Percentiles rank a stretch among this genome's conserved stretches.
These are phyloP conservation scores for Aethes cnicana DNA, from an alignment of 2,888 invertebrate genomes.

Conservation along the genomic window DNA sequence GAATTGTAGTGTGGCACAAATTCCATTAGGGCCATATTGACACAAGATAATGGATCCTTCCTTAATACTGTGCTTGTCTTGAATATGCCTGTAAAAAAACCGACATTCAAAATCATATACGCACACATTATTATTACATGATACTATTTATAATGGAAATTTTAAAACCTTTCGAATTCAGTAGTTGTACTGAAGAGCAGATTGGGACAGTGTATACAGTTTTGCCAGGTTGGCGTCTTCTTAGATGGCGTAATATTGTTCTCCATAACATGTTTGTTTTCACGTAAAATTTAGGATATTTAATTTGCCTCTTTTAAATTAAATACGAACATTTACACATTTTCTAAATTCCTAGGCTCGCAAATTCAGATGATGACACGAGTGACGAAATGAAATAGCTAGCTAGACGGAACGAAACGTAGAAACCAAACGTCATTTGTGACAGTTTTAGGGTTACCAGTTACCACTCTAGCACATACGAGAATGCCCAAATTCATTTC, in stretches of 20 bases:
- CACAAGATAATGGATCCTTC: conserved; percentile 94
- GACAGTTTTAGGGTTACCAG: conserved; percentile 15
- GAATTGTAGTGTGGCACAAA: conserved; percentile 92
- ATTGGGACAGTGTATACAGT: conserved; percentile 84
- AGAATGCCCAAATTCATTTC: too few relatives aligned
- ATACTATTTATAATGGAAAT: conserved; percentile 25
- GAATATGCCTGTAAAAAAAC: conserved; percentile 87
- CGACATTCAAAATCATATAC: too few relatives aligned
- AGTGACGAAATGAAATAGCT: conserved; percentile 15
- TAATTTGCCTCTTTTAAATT: conserved; percentile 1
- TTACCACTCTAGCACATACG: too few relatives aligned
- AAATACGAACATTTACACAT: conserved; percentile 13
- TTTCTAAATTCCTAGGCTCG: conserved; percentile 14
- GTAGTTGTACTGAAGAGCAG: conserved; percentile 79
- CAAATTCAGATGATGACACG: conserved; percentile 17
- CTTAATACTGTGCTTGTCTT: conserved; percentile 89
- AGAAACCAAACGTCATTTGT: conserved; percentile 22
- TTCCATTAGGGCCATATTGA: conserved; percentile 93
- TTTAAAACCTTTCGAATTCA: conserved; percentile 83
- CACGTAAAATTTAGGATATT: conserved; percentile 14
- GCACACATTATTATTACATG: too few relatives aligned
- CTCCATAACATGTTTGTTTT: conserved; percentile 76
- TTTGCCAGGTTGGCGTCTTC: conserved; percentile 81
- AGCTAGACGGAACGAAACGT: conserved; percentile 30
- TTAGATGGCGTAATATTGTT: conserved; percentile 59